phyloP scores from a whole-genome alignment of 2,888 invertebrate genomes.

The Zele albiditarsus region DNA sequence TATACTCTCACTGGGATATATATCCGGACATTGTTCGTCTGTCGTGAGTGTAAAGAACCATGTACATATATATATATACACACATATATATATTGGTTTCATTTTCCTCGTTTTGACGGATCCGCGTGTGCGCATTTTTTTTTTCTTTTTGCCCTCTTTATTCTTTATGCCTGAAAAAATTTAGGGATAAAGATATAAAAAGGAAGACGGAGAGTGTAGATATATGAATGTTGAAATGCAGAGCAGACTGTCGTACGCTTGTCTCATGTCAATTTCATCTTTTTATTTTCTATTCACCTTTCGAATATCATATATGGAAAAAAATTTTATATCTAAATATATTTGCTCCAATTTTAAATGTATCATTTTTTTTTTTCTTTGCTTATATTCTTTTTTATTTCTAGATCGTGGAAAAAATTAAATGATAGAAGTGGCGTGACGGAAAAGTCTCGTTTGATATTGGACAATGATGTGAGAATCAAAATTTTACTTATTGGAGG shows the following conservation, averaged over 20 bases:
- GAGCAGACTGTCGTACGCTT: slow-evolving; percentile 37
- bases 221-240: not conserved
- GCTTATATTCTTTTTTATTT: too few species aligned
- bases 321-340: too few species aligned
- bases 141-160: slow-evolving; percentile 9
- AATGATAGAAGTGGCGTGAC: too few species aligned
- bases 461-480: too few species aligned
- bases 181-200: not conserved
- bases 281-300: slow-evolving; percentile 13
- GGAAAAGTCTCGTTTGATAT: too few species aligned
- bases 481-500: slow-evolving; percentile 25
- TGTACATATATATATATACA: too few species aligned
- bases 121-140: slow-evolving; percentile 46
- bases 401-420: too few species aligned
- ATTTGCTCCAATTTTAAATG: too few species aligned
- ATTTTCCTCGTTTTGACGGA: slow-evolving; percentile 37
- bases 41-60: slow-evolving; percentile 56
- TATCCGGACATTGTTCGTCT: slow-evolving; percentile 58
- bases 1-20: slow-evolving; percentile 48
- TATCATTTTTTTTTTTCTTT: too few species aligned
- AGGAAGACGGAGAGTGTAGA: not conserved
- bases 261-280: slow-evolving; percentile 31
- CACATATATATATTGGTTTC: not conserved
- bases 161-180: slow-evolving; percentile 4
- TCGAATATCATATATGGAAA: too few species aligned